phyloP scores from a whole-genome alignment of 2,888 invertebrate genomes.

The Andrena marginata region DNA sequence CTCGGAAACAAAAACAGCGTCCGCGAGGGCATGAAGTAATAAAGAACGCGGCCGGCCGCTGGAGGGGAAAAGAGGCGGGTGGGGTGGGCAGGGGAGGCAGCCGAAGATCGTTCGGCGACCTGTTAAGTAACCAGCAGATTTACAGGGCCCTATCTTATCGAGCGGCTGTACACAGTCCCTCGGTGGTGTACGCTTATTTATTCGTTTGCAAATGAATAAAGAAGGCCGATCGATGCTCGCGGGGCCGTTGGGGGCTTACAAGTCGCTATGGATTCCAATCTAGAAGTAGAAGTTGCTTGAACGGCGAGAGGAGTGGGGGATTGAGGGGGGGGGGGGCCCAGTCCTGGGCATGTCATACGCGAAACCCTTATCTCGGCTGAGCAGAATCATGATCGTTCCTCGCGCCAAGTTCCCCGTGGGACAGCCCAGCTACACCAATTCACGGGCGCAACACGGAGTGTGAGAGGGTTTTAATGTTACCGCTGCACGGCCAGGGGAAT shows the following conservation, averaged over 20 bases:
- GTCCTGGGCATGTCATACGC: slow-evolving; percentile 80
- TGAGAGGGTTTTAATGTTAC: slow-evolving; percentile 85
- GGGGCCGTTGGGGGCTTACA: slow-evolving; percentile 65
- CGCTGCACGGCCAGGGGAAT: slow-evolving; percentile 73
- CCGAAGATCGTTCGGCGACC: slow-evolving; percentile 75
- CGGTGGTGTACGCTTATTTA: slow-evolving; percentile 79
- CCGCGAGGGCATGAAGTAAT: slow-evolving; percentile 61
- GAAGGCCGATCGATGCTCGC: slow-evolving; percentile 82
- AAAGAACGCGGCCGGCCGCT: slow-evolving; percentile 60
- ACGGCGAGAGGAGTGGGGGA: neutral
- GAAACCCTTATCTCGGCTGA: slow-evolving; percentile 77
- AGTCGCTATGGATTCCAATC: slow-evolving; percentile 70
- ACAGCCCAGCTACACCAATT: slow-evolving; percentile 74
- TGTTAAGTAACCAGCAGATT: slow-evolving; percentile 80
- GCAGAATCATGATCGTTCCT: slow-evolving; percentile 79
- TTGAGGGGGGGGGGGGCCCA: neutral
- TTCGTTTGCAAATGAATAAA: slow-evolving; percentile 84
- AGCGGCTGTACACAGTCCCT: slow-evolving; percentile 70
- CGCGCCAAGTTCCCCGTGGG: slow-evolving; percentile 71
- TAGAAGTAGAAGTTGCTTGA: slow-evolving; percentile 61
- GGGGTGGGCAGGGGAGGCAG: neutral
- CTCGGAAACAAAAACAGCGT: slow-evolving; percentile 61
- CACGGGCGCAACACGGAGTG: slow-evolving; percentile 77
- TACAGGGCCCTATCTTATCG: slow-evolving; percentile 82
- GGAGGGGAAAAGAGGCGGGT: neutral